A percentile compares a stretch with the other conserved stretches of the same genome.
Evolutionary conservation across 2,888 invertebrate species (phyloP).

Genomic region (Lithophane semibrunnea): DNA sequence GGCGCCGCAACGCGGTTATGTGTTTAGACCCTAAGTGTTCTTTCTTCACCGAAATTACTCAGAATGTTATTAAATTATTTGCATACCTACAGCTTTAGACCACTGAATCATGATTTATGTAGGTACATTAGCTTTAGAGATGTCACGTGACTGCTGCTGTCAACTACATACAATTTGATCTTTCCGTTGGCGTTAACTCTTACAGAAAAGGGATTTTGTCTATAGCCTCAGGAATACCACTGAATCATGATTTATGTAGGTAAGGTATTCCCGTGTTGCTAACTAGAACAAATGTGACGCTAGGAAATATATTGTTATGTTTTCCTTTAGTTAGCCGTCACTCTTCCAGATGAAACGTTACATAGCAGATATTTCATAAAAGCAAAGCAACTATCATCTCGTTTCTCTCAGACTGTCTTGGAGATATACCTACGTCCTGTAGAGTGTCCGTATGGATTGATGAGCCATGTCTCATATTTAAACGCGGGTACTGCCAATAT

Average conservation of each 20-base stretch:
- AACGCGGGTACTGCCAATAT: no score
- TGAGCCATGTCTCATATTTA: no score
- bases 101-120: background rate
- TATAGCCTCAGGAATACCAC: background rate
- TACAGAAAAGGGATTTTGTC: no score
- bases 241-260: background rate
- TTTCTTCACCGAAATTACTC: slow-evolving; percentile 3
- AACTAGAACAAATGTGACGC: background rate
- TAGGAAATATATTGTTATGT: slow-evolving; percentile 5
- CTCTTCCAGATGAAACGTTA: background rate
- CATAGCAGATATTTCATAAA: slow-evolving; percentile 21
- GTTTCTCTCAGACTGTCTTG: background rate
- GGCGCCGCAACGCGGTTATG: no score
- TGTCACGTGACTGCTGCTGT: no score
- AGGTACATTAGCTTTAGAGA: no score
- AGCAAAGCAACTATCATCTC: slow-evolving; percentile 21
- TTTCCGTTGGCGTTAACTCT: no score
- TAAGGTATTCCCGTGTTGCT: slow-evolving; percentile 1
- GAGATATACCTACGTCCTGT: background rate
- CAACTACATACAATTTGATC: no score
- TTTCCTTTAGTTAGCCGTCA: background rate
- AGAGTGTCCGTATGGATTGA: no score
- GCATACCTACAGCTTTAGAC: background rate
- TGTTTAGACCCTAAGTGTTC: no score
- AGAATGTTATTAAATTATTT: background rate